Percentiles rank a stretch among this genome's conserved stretches.
Conservation (phyloP, 2,113 vertebrate genomes). For the Hemiscyllium ocellatum region DNA sequence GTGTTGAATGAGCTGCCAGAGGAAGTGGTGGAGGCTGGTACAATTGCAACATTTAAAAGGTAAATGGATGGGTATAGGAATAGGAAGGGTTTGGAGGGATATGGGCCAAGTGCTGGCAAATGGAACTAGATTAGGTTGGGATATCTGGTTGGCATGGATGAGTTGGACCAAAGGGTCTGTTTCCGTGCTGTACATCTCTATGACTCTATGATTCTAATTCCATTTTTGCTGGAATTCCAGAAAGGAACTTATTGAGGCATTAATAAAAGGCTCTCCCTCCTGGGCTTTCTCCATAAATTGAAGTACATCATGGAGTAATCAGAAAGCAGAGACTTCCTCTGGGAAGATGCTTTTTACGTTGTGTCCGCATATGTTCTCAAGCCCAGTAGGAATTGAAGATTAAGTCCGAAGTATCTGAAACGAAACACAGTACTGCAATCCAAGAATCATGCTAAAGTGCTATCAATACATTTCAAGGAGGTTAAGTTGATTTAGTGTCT, state of each 20-base stretch:
- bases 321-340: not conserved
- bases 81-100: too few species aligned
- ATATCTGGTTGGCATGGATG: too few species aligned
- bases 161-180: too few species aligned
- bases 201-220: not conserved
- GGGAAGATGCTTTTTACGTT: not conserved
- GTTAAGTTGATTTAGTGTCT: not conserved
- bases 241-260: not conserved
- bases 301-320: not conserved
- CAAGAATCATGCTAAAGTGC: not conserved
- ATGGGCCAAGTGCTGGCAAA: too few species aligned
- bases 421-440: not conserved
- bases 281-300: not conserved
- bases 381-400: not conserved
- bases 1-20: too few species aligned
- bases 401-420: not conserved
- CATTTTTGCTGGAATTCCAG: not conserved
- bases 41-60: too few species aligned
- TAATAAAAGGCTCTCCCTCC: not conserved
- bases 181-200: too few species aligned
- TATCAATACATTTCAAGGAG: not conserved
- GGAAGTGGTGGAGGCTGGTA: too few species aligned
- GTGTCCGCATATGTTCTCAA: not conserved
- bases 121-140: too few species aligned
- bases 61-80: too few species aligned